Evolutionary conservation across 2,888 invertebrate species (phyloP).

Genomic region (Platycheirus rosarum): DNA sequence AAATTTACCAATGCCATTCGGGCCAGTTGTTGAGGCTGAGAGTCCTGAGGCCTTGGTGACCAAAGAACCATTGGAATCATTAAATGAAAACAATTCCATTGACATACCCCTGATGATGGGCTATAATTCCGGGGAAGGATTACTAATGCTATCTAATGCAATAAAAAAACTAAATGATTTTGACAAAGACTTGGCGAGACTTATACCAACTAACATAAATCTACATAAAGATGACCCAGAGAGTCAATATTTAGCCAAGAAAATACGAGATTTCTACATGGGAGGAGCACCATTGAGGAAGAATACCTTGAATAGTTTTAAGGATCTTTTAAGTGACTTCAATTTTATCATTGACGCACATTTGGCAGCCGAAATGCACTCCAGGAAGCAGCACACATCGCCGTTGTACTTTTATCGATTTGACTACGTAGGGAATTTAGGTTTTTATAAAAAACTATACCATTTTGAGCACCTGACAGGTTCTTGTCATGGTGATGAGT

Average conservation of each 20-base stretch:
- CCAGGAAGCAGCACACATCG: slow-evolving; percentile 76
- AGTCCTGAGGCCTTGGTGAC: slow-evolving; percentile 78
- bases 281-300: slow-evolving; percentile 80
- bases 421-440: slow-evolving; percentile 84
- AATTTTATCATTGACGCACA: slow-evolving; percentile 79
- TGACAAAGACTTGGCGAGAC: slow-evolving; percentile 78
- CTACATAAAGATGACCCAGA: slow-evolving; percentile 73
- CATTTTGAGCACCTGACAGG: slow-evolving; percentile 83
- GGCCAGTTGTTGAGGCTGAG: slow-evolving; percentile 79
- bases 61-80: slow-evolving; percentile 82
- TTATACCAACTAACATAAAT: slow-evolving; percentile 79
- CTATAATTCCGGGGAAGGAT: slow-evolving; percentile 84
- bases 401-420: slow-evolving; percentile 85
- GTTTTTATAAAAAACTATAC: slow-evolving; percentile 83
- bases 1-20: slow-evolving; percentile 78
- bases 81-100: slow-evolving; percentile 81
- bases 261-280: slow-evolving; percentile 83
- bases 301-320: slow-evolving; percentile 82
- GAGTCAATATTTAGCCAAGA: slow-evolving; percentile 74
- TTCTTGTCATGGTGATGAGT: slow-evolving; percentile 86
- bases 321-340: slow-evolving; percentile 84
- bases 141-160: slow-evolving; percentile 79
- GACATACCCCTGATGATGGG: slow-evolving; percentile 84
- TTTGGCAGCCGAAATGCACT: slow-evolving; percentile 78
- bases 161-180: slow-evolving; percentile 76